Evolutionary conservation across 2,888 invertebrate genomes (phyloP).

Genomic region (Apamea sordens): DNA sequence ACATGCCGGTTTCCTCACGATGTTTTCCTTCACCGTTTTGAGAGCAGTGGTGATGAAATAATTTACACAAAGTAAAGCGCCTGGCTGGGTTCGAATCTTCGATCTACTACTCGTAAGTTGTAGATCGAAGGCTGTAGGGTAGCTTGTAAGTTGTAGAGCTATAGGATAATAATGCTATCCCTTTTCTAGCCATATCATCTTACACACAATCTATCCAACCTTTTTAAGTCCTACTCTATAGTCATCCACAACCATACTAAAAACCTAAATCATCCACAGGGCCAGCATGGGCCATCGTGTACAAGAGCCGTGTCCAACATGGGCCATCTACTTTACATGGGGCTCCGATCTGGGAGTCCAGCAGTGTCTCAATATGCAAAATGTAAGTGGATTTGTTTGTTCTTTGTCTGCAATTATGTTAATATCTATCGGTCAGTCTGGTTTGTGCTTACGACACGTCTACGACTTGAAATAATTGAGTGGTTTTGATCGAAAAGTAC

Average conservation of each 20-base stretch:
- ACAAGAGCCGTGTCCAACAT: not conserved
- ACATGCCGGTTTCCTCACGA: too few species aligned
- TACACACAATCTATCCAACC: too few species aligned
- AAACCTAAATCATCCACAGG: not conserved
- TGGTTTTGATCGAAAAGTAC: conserved; percentile 8
- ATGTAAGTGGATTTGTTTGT: conserved; percentile 52
- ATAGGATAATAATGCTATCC: too few species aligned
- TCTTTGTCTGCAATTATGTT: conserved; percentile 54
- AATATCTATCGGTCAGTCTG: conserved; percentile 43
- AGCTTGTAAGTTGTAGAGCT: too few species aligned
- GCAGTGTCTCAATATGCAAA: conserved; percentile 49
- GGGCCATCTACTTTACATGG: not conserved
- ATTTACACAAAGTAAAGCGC: too few species aligned
- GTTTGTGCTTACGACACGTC: conserved; percentile 51
- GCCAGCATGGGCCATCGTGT: not conserved
- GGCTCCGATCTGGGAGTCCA: conserved; percentile 6
- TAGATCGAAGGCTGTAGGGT: too few species aligned
- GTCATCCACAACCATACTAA: not conserved
- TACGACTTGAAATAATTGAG: conserved; percentile 48
- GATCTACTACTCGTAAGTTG: too few species aligned
- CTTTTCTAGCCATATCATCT: too few species aligned
- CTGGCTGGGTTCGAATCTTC: too few species aligned
- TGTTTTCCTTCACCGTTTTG: too few species aligned
- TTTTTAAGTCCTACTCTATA: too few species aligned
- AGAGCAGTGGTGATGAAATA: too few species aligned